These are phyloP conservation scores for Hyperopisus bebe DNA, from an alignment of 2,113 vertebrate species.

Conservation along the genomic window DNA sequence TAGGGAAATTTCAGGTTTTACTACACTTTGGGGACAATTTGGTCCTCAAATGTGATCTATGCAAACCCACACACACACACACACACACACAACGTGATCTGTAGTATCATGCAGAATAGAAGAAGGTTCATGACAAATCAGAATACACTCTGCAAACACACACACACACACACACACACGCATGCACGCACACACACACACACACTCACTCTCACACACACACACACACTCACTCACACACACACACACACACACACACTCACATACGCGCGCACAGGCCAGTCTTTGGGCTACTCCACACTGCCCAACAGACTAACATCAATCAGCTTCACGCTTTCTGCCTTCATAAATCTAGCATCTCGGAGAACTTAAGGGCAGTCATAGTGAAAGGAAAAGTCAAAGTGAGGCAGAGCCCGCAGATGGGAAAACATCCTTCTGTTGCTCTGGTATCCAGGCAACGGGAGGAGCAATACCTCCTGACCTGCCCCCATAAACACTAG, in stretches of 20 bases:
- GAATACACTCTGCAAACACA: too few species aligned
- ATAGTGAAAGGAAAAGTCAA: background rate
- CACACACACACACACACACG: too few species aligned
- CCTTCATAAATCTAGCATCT: background rate
- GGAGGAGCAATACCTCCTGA: background rate
- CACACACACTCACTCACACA: background rate
- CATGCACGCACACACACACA: too few species aligned
- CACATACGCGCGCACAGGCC: background rate
- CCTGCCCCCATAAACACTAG: background rate
- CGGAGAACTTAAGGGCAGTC: background rate
- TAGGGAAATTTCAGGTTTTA: too few species aligned
- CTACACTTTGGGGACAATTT: too few species aligned
- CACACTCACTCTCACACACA: background rate
- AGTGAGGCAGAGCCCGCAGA: background rate
- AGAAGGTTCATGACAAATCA: background rate
- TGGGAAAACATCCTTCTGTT: slow-evolving; percentile 16
- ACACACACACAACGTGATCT: background rate
- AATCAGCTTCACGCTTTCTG: background rate
- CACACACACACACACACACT: too few species aligned
- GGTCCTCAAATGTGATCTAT: too few species aligned
- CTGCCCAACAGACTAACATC: background rate
- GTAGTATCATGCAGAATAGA: background rate
- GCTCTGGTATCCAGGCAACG: slow-evolving; percentile 25
- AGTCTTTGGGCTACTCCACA: background rate
- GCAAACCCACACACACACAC: background rate